A percentile compares a stretch with the other conserved stretches of the same genome.
phyloP scores from a whole-genome alignment of 2,888 invertebrate species.

The Mesorhabditis belari region DNA sequence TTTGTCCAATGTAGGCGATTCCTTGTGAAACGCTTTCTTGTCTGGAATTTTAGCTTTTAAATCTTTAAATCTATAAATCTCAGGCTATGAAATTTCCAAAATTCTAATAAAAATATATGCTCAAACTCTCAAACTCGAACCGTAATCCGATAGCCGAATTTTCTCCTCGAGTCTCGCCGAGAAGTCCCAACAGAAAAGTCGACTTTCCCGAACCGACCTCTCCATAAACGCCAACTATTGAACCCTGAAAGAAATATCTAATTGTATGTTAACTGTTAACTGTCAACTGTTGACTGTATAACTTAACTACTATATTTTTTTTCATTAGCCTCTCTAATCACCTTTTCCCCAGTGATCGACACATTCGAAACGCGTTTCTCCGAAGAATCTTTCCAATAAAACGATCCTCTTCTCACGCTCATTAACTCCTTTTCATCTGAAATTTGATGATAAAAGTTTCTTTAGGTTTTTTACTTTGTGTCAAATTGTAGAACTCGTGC shows the following conservation, averaged over 20 bases:
- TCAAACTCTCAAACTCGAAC: not conserved
- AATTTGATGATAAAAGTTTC: not conserved
- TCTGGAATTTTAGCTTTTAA: too few species aligned
- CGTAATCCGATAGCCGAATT: slow-evolving; percentile 16
- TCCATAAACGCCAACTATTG: slow-evolving; percentile 73
- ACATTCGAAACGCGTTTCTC: slow-evolving; percentile 3
- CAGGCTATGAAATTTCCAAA: too few species aligned
- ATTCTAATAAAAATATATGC: not conserved
- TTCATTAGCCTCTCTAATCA: not conserved
- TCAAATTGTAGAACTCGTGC: slow-evolving; percentile 61
- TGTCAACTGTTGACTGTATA: too few species aligned
- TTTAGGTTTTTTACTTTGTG: slow-evolving; percentile 6
- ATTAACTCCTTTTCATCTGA: slow-evolving; percentile 9
- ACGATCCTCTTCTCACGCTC: slow-evolving; percentile 8
- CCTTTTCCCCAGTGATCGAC: slow-evolving; percentile 8
- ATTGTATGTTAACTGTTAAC: not conserved
- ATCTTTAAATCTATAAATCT: too few species aligned
- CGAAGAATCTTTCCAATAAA: slow-evolving; percentile 16
- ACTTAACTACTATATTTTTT: too few species aligned
- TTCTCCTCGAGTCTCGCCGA: slow-evolving; percentile 68
- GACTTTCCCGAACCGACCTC: slow-evolving; percentile 86
- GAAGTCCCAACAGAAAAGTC: slow-evolving; percentile 71
- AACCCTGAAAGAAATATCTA: slow-evolving; percentile 23
- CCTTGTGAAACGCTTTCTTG: slow-evolving; percentile 51
- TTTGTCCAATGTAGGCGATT: slow-evolving; percentile 79